Evolutionary conservation across 2,888 invertebrate genomes (phyloP), one percentile per base, ranked within the genome.

Genomic region (Leptopilina drosophilae): DNA sequence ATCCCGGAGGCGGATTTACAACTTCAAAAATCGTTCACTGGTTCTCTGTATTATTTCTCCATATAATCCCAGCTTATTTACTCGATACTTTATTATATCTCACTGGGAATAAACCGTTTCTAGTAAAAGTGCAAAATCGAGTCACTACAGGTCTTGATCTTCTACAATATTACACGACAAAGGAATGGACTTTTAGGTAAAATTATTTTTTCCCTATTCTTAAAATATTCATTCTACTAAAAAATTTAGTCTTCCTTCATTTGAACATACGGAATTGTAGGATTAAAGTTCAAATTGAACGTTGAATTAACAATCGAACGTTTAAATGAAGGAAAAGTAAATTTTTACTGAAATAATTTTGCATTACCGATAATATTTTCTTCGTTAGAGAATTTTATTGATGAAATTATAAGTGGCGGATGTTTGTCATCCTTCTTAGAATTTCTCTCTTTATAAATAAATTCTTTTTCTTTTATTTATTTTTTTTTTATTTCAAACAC

Each of bases 121-220:
- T 96, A 92, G 93, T 96, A 0, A 93, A 94, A 81, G 92, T 94
- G 0, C 95, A 96, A 85, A 93, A 93, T 75, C 93, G 94, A 33
- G 94, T 95, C 62, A 92, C 93, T 69, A 93, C 93, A 67, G 96
- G 96, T 0, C 90, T 95, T 15, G 92, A 93, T 80, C 93, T 96
- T 0, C 92, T 97, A 9, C 95, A 96, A 83, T 97, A 96, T 90
- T 97, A 97, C 92, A 97, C 97, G 0, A 95, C 95, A 5, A 95
- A 96, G 78, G 94, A 95, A 81, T 98, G 98, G 98, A 91, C 94
- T 59, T 97, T 97, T 89, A 93, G 84, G 90, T 89, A 84, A 78
- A 83, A 33, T 2, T 2, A 20, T 2, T 33, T 3, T 33, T 33
- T 33, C 5, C 5, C 5, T 33, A 33, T 3, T 33, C 33, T 33